Evolutionary conservation across 2,113 vertebrate species (phyloP).

Genomic region (Mormoops blainvillei): DNA sequence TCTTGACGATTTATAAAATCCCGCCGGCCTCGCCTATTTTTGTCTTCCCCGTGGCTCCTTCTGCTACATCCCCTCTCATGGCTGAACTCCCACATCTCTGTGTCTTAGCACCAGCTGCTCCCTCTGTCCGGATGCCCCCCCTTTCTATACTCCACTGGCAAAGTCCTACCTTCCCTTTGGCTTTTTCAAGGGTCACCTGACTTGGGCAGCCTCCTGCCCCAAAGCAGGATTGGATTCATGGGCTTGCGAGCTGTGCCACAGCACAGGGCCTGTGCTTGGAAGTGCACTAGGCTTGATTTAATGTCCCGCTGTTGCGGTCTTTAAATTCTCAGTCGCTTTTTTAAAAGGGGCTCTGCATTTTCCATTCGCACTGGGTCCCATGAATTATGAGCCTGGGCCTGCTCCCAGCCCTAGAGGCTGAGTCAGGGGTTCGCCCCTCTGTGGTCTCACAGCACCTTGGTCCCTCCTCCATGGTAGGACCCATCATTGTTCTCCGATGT

Average conservation of each 20-base stretch:
- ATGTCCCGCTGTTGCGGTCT: background rate
- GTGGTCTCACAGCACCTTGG: background rate
- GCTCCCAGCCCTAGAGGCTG: too few species aligned
- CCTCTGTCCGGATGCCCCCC: background rate
- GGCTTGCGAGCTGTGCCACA: accelerated
- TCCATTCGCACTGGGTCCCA: background rate
- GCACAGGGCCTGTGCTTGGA: background rate
- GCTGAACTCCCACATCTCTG: background rate
- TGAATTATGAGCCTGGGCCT: background rate
- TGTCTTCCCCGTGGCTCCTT: background rate
- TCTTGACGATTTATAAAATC: background rate
- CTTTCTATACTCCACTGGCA: background rate
- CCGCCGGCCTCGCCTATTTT: background rate
- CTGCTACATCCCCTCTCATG: background rate
- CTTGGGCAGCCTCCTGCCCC: background rate
- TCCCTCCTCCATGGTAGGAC: accelerated
- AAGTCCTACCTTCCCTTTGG: background rate
- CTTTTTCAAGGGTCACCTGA: background rate
- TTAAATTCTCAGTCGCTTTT: background rate
- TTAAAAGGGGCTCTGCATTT: background rate
- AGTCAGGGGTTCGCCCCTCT: background rate
- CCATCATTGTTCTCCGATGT: background rate
- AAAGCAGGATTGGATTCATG: background rate
- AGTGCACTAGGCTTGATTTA: background rate
- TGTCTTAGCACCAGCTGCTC: background rate